Base-by-base conservation (phyloP, 2,888 invertebrate species). In the Anoplius nigerrimus region DNA sequence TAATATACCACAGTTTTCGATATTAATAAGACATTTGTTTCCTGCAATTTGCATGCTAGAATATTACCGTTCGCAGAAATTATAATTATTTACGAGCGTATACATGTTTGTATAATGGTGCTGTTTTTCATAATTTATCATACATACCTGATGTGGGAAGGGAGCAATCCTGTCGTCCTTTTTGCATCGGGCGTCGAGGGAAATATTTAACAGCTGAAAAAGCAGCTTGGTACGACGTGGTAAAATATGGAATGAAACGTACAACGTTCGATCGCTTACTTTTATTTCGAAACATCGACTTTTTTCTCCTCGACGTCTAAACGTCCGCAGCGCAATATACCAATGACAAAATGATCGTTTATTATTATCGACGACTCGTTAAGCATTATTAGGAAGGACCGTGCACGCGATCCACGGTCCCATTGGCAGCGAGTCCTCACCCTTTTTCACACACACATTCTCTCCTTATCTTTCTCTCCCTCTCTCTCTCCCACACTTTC, bases 241-340 rank as follows among this genome's bases (percentile, higher is more conserved):
- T 24, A 48, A 24, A 34, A 48, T 22, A 15, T 2, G 24, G 21
- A 16, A 27, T 55, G 21, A 34, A 62, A 34, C 27, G 27, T 73
- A 75, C 74, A 69, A 76, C 54, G 27, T 74, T 75, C 68, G 68
- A 68, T 69, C 65, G 64, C 66, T 76, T 77, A 77, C 15, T 75
- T 82, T 83, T 83, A 83, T 83, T 83, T 83, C 73, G 78, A 83
- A 82, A 83, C 82, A 83, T 79, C 76, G 78, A 82, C 71, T 79
- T 34, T 24, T 24, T 24, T 24, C 11, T 78, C 71, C 74, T 61
- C 54, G 80, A 76, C 81, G 80, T 82, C 79, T 77, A 82, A 64
- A 78, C 76, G 77, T 77, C 81, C 72, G 72, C 72, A 66, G 72
- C 66, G 71, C 68, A 62, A 48, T 70, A 79, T 76, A 81, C 74